Percentiles rank a stretch among this genome's conserved stretches.
These are phyloP conservation scores for Campylomormyrus tamandua DNA, from an alignment of 2,113 vertebrate species.

Conservation along the genomic window DNA sequence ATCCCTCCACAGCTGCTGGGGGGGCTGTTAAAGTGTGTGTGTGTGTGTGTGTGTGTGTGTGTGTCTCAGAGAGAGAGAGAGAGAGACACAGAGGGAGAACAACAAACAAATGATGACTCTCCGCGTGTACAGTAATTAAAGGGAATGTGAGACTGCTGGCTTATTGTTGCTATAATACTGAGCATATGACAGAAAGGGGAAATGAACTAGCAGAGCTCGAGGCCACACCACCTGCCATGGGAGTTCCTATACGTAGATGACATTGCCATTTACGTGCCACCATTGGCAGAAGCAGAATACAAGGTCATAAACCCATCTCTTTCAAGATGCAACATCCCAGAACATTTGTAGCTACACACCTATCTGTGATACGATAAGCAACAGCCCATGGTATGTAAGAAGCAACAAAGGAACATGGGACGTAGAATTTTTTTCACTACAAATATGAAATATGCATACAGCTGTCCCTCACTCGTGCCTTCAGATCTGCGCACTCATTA, in stretches of 20 bases:
- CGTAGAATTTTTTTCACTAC: no score
- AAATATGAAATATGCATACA: no score
- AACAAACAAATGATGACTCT: not conserved
- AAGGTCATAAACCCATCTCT: not conserved
- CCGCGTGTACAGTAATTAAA: not conserved
- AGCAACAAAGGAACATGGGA: no score
- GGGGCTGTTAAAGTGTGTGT: not conserved
- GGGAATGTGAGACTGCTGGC: not conserved
- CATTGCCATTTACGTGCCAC: not conserved
- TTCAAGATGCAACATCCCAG: not conserved
- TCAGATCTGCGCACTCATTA: no score
- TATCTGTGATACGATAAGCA: not conserved
- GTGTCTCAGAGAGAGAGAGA: not conserved
- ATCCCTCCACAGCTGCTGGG: not conserved
- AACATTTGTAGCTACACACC: not conserved
- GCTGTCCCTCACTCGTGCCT: no score
- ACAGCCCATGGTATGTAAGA: not conserved
- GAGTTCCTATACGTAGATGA: not conserved
- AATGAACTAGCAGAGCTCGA: not conserved
- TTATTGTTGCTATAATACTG: not conserved
- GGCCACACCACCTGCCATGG: not conserved
- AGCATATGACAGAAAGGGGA: not conserved
- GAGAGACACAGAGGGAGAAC: not conserved
- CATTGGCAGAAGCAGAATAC: not conserved
- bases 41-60: not conserved